Conservation (phyloP, 2,888 invertebrate genomes). For the Leptopterna dolabrata region DNA sequence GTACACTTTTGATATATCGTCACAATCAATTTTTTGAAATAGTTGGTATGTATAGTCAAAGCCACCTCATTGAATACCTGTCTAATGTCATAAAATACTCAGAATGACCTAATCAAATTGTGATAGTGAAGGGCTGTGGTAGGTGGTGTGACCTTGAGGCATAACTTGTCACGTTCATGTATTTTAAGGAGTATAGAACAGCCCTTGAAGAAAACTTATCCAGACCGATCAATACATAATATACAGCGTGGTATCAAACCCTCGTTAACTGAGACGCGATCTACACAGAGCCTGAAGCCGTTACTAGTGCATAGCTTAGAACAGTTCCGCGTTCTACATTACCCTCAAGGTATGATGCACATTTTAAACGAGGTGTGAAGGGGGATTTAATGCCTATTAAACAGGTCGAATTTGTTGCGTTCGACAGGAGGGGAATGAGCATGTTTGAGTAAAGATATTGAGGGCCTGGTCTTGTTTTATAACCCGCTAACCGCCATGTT, state of each 20-base stretch:
- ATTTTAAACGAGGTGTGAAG: not conserved
- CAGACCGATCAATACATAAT: no score
- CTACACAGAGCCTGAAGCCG: not conserved
- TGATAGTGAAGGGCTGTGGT: no score
- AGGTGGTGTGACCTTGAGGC: no score
- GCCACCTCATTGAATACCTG: no score
- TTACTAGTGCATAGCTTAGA: not conserved
- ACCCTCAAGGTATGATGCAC: not conserved
- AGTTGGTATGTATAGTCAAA: no score
- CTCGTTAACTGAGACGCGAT: not conserved
- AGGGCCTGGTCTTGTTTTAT: not conserved
- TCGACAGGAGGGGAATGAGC: not conserved
- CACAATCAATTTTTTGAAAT: no score
- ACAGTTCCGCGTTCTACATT: not conserved
- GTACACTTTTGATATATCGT: no score
- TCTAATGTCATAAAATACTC: no score
- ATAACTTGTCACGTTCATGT: no score
- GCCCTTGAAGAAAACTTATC: no score
- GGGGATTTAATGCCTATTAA: conserved; percentile 15
- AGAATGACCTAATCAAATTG: no score
- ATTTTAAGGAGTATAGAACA: no score
- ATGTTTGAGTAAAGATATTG: conserved; percentile 21
- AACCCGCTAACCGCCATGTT: conserved; percentile 12
- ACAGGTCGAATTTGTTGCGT: conserved; percentile 15
- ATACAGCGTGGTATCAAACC: not conserved